Percentiles rank a stretch among this genome's conserved stretches.
phyloP scores from a whole-genome alignment of 1,140 invertebrate species.

The Sipha flava region DNA sequence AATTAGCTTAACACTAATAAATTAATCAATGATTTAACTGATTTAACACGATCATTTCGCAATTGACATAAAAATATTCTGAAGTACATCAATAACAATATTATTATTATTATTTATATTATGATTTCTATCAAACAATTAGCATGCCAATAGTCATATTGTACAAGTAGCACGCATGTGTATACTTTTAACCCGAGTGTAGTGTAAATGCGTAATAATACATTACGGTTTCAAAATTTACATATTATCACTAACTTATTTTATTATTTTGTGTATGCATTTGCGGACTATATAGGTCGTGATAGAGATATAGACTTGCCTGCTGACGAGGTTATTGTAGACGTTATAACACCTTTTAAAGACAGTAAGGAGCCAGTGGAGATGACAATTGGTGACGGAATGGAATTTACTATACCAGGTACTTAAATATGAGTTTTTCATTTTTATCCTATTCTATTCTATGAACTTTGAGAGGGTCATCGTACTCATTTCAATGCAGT shows the following conservation, averaged over 20 bases:
- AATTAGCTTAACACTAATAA: too few species aligned
- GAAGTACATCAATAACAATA: too few species aligned
- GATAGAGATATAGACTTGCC: conserved; percentile 17
- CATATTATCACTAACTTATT: too few species aligned
- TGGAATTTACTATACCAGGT: conserved; percentile 86
- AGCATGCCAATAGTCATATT: not conserved
- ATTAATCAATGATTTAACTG: too few species aligned
- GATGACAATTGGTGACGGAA: conserved; percentile 79
- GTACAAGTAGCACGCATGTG: not conserved
- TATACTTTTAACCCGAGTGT: not conserved
- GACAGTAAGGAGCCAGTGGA: conserved; percentile 81
- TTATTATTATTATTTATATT: too few species aligned
- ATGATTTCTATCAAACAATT: not conserved
- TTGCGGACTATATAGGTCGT: not conserved
- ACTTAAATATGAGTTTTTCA: conserved; percentile 42
- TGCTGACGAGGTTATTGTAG: conserved; percentile 64
- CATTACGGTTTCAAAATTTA: too few species aligned
- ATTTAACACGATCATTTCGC: too few species aligned
- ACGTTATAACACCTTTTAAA: conserved; percentile 66
- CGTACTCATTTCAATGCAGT: too few species aligned
- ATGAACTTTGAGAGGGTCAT: too few species aligned
- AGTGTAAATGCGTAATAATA: not conserved
- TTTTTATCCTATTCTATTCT: too few species aligned
- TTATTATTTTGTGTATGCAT: too few species aligned
- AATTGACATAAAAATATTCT: too few species aligned